Evolutionary conservation across 2,888 invertebrate species (phyloP).

Genomic region (Heliconius ismenius): DNA sequence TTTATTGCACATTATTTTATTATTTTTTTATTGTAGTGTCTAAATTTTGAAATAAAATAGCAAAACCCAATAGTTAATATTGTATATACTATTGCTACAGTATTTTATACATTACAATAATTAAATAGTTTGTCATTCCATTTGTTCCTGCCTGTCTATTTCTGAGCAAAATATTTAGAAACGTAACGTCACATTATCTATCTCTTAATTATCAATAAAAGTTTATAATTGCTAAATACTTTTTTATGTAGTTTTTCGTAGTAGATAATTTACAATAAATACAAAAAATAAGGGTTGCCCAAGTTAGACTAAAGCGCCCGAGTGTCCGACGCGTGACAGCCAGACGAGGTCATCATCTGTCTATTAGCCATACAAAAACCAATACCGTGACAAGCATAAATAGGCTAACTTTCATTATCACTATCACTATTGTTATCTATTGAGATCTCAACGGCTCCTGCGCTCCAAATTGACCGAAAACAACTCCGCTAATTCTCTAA

Average conservation of each 20-base stretch:
- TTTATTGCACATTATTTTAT: neutral
- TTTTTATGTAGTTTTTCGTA: no score
- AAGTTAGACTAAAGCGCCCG: neutral
- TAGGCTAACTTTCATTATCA: conserved; percentile 45
- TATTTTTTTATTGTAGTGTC: neutral
- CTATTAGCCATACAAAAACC: conserved; percentile 42
- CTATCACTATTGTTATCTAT: conserved; percentile 52
- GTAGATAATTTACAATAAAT: no score
- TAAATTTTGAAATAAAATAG: neutral
- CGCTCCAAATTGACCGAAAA: conserved; percentile 58
- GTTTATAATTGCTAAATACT: no score
- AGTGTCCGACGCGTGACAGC: neutral
- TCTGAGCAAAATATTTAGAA: no score
- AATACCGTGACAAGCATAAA: conserved; percentile 59
- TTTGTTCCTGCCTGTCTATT: no score
- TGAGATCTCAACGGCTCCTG: conserved; percentile 66
- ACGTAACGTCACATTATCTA: no score
- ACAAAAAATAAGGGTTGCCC: neutral
- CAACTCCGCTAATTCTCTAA: conserved; percentile 65
- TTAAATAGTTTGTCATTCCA: no score
- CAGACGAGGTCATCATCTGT: conserved; percentile 18
- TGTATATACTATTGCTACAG: neutral
- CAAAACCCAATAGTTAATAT: neutral
- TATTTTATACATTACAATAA: no score
- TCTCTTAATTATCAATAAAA: no score